Evolutionary conservation across 2,113 vertebrate genomes (phyloP).

Genomic region (Apodemus speciosus): DNA sequence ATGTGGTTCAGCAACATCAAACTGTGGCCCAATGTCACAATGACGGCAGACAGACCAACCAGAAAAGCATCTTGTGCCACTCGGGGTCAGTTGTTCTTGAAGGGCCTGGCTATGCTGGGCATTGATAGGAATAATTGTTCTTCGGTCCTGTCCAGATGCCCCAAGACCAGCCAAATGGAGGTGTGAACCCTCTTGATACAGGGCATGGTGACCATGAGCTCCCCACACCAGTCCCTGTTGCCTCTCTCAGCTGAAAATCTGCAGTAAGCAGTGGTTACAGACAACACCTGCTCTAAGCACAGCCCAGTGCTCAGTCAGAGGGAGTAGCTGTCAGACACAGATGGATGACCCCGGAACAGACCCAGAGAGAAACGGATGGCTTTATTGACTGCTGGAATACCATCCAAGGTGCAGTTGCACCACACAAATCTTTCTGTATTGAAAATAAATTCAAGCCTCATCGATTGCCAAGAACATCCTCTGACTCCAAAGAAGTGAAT

Average conservation of each 20-base stretch:
- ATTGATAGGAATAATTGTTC: background rate
- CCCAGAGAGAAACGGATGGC: background rate
- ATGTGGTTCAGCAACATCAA: background rate
- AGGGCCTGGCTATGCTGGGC: accelerated
- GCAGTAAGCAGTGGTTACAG: background rate
- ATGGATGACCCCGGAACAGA: background rate
- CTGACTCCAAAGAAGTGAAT: constrained; percentile 4
- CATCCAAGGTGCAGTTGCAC: accelerated
- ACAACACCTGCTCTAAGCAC: background rate
- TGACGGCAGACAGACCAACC: background rate
- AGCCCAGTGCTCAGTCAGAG: background rate
- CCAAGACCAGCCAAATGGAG: accelerated
- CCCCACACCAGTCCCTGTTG: accelerated
- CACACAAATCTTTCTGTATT: accelerated
- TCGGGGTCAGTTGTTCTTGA: background rate
- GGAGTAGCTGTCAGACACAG: background rate
- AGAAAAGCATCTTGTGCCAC: accelerated
- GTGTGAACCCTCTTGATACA: too few relatives aligned
- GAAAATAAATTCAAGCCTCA: background rate
- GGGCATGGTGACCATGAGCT: accelerated
- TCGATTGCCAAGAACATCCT: background rate
- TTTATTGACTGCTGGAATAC: background rate
- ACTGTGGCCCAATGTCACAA: background rate
- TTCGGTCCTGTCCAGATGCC: background rate
- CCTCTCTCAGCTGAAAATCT: background rate